A percentile compares a stretch with the other conserved stretches of the same genome.
These are phyloP conservation scores for Acanthosepion esculentum DNA, from an alignment of 2,888 invertebrate species.

Conservation along the genomic window DNA sequence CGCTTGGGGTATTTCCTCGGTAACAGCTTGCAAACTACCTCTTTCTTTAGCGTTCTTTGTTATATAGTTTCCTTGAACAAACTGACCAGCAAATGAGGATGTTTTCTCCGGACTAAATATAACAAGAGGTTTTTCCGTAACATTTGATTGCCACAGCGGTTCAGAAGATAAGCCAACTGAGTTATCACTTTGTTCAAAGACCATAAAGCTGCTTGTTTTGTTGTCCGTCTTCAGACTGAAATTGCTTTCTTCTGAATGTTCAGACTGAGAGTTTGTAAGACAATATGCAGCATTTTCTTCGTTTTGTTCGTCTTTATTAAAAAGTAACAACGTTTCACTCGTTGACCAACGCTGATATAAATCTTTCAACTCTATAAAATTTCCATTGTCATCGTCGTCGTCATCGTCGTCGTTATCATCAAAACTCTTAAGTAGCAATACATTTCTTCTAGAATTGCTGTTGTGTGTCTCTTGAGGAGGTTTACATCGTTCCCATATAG, in stretches of 20 bases:
- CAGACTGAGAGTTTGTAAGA: background rate
- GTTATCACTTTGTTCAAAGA: background rate
- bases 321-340: background rate
- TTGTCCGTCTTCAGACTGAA: background rate
- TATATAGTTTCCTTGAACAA: background rate
- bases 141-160: background rate
- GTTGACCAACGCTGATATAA: background rate
- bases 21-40: background rate
- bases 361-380: background rate
- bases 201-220: background rate
- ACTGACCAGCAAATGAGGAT: background rate
- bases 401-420: background rate
- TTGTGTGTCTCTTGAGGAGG: background rate
- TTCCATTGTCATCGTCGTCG: background rate
- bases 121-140: background rate
- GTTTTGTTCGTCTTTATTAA: background rate
- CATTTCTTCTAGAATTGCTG: background rate
- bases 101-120: background rate
- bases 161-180: background rate
- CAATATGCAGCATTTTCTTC: background rate
- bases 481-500: background rate
- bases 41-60: background rate
- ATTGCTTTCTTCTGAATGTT: background rate
- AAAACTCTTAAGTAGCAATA: background rate
- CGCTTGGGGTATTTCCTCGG: background rate